Evolutionary conservation across 2,888 invertebrate genomes (phyloP).

Genomic region (Oscheius sp.): DNA sequence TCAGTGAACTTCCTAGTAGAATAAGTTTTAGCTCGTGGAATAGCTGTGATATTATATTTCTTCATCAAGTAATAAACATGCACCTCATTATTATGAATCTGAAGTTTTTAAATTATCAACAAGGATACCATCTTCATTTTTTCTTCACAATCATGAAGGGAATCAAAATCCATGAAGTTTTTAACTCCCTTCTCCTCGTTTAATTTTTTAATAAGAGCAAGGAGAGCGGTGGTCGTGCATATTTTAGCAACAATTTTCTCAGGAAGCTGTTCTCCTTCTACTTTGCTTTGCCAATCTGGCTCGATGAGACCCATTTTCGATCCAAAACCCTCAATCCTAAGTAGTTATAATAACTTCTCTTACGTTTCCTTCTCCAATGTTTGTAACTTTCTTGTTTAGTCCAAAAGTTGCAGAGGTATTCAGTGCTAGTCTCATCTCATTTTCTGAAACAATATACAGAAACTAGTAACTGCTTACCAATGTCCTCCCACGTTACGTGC

Average conservation of each 20-base stretch:
- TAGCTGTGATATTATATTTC: neutral
- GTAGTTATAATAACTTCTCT: neutral
- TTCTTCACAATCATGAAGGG: neutral
- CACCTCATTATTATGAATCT: neutral
- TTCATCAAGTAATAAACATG: neutral
- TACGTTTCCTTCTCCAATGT: constrained; percentile 42
- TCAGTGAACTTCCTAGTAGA: constrained; percentile 10
- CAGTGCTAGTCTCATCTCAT: constrained; percentile 30
- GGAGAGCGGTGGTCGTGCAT: neutral
- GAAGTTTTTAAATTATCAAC: neutral
- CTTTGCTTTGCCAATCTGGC: constrained; percentile 35
- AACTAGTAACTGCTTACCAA: constrained; percentile 13
- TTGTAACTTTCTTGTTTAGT: constrained; percentile 28
- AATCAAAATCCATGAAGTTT: neutral
- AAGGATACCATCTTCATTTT: neutral
- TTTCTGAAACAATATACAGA: constrained; percentile 15
- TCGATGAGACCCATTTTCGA: constrained; percentile 36
- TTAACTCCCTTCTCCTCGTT: constrained; percentile 14
- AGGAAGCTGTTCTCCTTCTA: constrained; percentile 32
- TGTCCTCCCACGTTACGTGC: constrained; percentile 41
- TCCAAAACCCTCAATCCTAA: constrained; percentile 35
- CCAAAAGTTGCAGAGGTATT: constrained; percentile 38
- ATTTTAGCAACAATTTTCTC: constrained; percentile 31
- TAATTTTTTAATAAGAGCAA: neutral
- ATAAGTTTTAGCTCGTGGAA: constrained; percentile 4